These are phyloP conservation scores for Cyphomyrmex costatus DNA, from an alignment of 1,140 invertebrate species.

Conservation along the genomic window DNA sequence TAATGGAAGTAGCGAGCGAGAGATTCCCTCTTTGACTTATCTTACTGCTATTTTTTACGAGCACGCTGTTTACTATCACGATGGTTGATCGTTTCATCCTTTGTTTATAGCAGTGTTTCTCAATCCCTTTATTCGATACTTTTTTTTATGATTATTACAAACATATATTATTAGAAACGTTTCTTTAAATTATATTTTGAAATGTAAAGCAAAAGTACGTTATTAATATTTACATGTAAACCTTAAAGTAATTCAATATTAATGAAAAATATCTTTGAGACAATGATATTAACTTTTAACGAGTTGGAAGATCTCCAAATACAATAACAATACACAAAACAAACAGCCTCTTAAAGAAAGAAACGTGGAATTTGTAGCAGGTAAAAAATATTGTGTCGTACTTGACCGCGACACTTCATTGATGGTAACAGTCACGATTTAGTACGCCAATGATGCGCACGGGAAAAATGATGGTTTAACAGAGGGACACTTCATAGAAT, in stretches of 20 bases:
- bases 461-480: constrained; percentile 41
- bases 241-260: not conserved
- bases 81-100: not conserved
- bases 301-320: not conserved
- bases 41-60: constrained; percentile 11
- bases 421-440: not conserved
- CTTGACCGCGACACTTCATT: constrained; percentile 15
- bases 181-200: not conserved
- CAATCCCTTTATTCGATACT: not conserved
- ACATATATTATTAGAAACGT: too few relatives aligned
- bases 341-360: not conserved
- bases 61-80: constrained; percentile 13
- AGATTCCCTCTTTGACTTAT: not conserved
- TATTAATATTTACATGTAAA: not conserved
- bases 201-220: not conserved
- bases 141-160: constrained; percentile 19
- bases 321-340: not conserved
- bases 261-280: not conserved
- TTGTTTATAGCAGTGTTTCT: constrained; percentile 1
- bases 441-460: constrained; percentile 6
- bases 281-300: not conserved
- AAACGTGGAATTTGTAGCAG: not conserved
- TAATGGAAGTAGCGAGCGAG: not conserved
- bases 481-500: not conserved
- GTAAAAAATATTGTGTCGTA: not conserved